Evolutionary conservation across 2,113 vertebrate genomes (phyloP), one percentile per base, ranked within the genome.

Genomic region (Forbesichthys papilliferus): DNA sequence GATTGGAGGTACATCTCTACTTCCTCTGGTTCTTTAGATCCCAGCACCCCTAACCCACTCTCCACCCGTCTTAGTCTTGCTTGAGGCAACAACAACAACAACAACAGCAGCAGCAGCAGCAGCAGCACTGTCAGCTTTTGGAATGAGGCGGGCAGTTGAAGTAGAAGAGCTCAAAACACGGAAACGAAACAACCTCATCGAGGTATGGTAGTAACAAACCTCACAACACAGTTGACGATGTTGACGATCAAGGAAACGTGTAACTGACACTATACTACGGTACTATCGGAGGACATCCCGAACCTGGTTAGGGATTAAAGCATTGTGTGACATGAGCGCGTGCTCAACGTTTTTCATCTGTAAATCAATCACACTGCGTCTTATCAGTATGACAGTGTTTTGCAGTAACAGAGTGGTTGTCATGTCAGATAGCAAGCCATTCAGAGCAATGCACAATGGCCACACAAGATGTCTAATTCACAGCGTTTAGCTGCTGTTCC

Each of bases 1-100:
- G 92, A 96, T 97, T 95, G 92, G 88, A 92, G 90, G 92, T 93
- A 94, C 92, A 95, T 94, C 94, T 93, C 91, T 83, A 91, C 90
- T 91, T 86, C 84, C 86, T 74, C 74, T 79, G 73, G 61, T 85
- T 86, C 75, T 68, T 85, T 78, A 79, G 78, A 82, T 76, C 79
- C 76, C 75, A 78, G 78, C 74, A 67, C 59, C 61, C 66, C 68
- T 11, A 11, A 58, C 57, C n/a, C 62, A 36, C 61, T 34, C 0
- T 67, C 61, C 73, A 48, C 59, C 62, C 48, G 18, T 48, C 61
- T 63, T 20, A 58, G 18, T 46, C 64, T 61, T 49, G 62, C 78
- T 83, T 63, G 60, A 83, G 79, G 84, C 79, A 73, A 65, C 68
- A 83, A 84, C 70, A 70, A 36, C 49, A 27, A 27, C 27, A 3